Percentiles rank a stretch among this genome's conserved stretches.
Conservation (phyloP, 2,888 invertebrate species). For the Calephelis perditalis region DNA sequence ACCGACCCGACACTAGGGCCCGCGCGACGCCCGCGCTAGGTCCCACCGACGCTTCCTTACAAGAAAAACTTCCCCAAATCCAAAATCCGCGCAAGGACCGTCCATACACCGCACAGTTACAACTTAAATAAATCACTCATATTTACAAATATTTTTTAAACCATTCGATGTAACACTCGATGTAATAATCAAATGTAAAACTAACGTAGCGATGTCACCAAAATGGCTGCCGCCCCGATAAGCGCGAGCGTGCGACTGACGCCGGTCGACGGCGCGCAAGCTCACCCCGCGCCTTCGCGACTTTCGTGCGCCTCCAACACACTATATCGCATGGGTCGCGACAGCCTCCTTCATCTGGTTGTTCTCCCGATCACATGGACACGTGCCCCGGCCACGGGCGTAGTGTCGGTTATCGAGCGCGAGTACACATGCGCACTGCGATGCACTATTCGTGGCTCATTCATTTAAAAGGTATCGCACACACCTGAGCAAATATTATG, state of each 20-base stretch:
- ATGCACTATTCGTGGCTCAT: slow-evolving; percentile 55
- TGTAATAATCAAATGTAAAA: slow-evolving; percentile 40
- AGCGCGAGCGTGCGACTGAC: slow-evolving; percentile 64
- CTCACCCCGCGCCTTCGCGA: slow-evolving; percentile 40
- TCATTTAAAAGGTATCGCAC: slow-evolving; percentile 53
- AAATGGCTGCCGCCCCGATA: slow-evolving; percentile 47
- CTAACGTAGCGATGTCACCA: slow-evolving; percentile 37
- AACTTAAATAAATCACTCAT: slow-evolving; percentile 39
- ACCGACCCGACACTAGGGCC: slow-evolving; percentile 58
- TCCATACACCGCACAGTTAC: slow-evolving; percentile 38
- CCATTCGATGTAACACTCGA: slow-evolving; percentile 31
- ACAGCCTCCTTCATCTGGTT: slow-evolving; percentile 60
- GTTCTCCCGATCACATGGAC: slow-evolving; percentile 44
- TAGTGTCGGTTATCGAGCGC: slow-evolving; percentile 70
- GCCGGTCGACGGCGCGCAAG: slow-evolving; percentile 35
- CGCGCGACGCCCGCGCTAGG: slow-evolving; percentile 41
- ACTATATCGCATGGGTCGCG: slow-evolving; percentile 35
- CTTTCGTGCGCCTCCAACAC: slow-evolving; percentile 25
- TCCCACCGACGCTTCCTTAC: slow-evolving; percentile 51
- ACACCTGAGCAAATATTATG: slow-evolving; percentile 75
- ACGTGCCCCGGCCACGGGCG: slow-evolving; percentile 59
- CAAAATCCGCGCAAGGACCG: slow-evolving; percentile 40
- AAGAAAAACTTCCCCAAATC: slow-evolving; percentile 63
- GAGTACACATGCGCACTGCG: slow-evolving; percentile 67
- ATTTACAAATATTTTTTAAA: slow-evolving; percentile 40